Percentiles rank a stretch among this genome's conserved stretches.
These are phyloP conservation scores for Periophthalmus modestus DNA, from an alignment of 2,113 vertebrate species.

Conservation along the genomic window DNA sequence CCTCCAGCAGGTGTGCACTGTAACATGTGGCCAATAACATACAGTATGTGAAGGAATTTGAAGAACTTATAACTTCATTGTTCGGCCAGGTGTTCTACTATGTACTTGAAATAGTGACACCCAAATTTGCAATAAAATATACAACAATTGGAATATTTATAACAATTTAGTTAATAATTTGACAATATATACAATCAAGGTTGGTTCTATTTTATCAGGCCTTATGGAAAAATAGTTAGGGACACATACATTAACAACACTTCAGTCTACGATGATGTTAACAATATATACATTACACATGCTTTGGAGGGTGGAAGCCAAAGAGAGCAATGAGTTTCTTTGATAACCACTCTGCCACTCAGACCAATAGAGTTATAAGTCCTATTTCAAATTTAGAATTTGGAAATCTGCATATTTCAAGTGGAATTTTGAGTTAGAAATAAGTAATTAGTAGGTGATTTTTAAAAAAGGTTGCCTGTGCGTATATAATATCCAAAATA, in stretches of 20 bases:
- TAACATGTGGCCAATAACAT: slow-evolving; percentile 52
- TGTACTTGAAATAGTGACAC: neutral
- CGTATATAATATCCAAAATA: neutral
- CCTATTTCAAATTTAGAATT: neutral
- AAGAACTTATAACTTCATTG: slow-evolving; percentile 20
- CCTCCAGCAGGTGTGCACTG: slow-evolving; percentile 70
- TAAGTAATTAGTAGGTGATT: neutral
- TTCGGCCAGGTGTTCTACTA: neutral
- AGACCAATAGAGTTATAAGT: neutral
- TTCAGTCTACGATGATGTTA: neutral
- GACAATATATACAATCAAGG: neutral
- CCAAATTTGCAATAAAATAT: neutral
- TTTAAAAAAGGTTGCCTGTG: neutral
- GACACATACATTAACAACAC: neutral
- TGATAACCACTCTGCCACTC: neutral
- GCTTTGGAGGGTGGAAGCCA: too few relatives aligned
- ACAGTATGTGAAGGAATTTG: slow-evolving; percentile 36
- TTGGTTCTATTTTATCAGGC: neutral
- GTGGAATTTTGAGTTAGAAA: neutral
- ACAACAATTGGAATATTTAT: neutral
- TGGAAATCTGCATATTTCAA: neutral
- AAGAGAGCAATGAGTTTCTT: neutral
- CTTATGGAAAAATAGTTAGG: too few relatives aligned
- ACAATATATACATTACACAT: neutral
- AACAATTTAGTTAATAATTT: neutral